Evolutionary conservation across 2,888 invertebrate genomes (phyloP).

Genomic region (Drosophila peninsularis): DNA sequence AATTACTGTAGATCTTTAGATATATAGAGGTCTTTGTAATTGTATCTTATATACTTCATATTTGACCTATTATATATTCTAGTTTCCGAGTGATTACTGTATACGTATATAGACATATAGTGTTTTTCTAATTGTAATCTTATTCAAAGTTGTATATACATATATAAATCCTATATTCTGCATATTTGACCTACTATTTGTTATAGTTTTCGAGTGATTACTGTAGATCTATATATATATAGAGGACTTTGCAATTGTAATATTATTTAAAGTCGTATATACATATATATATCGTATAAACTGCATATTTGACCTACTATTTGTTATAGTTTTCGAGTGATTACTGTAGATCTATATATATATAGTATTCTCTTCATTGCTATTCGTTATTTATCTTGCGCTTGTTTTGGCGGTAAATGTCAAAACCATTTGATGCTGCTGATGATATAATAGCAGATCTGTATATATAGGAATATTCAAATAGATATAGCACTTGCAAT

Average conservation of each 20-base stretch:
- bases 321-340: not conserved
- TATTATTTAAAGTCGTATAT: not conserved
- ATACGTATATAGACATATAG: not conserved
- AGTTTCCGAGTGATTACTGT: not conserved
- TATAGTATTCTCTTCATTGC: not conserved
- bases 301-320: not conserved
- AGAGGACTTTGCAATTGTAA: not conserved
- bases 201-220: not conserved
- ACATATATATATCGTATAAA: not conserved
- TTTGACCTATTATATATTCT: not conserved
- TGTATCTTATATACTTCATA: not conserved
- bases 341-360: not conserved
- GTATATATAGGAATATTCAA: slow-evolving; percentile 21
- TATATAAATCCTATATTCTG: too few relatives aligned
- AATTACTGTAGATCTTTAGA: not conserved
- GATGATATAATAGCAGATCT: slow-evolving; percentile 44
- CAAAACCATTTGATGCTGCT: slow-evolving; percentile 50
- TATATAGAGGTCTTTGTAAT: not conserved
- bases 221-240: not conserved
- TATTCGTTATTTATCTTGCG: slow-evolving; percentile 10
- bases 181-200: not conserved
- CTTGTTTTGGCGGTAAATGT: slow-evolving; percentile 47
- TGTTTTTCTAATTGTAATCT: not conserved
- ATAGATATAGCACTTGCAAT: slow-evolving; percentile 24
- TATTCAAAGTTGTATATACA: too few relatives aligned